These are phyloP conservation scores for Eremophila alpestris DNA, from an alignment of 2,797 vertebrate species.

Conservation along the genomic window DNA sequence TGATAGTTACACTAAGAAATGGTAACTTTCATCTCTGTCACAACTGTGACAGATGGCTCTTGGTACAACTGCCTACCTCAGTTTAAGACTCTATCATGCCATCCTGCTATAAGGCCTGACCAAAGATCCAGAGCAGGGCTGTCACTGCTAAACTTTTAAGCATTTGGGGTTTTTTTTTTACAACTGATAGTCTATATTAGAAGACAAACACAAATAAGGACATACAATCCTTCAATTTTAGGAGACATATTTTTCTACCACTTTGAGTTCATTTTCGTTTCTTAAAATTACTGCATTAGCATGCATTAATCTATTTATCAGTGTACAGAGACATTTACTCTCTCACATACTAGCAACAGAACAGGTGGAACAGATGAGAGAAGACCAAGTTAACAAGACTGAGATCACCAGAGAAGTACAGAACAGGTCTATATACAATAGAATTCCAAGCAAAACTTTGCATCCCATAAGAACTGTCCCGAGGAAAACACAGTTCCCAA, in stretches of 20 bases:
- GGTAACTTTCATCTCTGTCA: neutral
- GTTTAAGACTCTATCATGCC: neutral
- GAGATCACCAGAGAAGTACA: neutral
- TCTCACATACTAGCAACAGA: neutral
- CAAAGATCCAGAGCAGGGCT: neutral
- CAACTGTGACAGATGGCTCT: neutral
- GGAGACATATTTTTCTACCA: neutral
- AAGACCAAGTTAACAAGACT: neutral
- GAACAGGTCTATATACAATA: neutral
- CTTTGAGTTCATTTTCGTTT: neutral
- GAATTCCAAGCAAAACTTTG: neutral
- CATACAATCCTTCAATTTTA: neutral
- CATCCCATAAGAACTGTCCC: neutral
- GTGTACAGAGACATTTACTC: neutral
- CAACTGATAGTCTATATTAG: neutral
- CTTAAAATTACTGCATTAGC: neutral
- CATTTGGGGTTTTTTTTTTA: neutral
- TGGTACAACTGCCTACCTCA: neutral
- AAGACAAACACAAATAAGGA: neutral
- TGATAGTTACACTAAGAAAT: neutral
- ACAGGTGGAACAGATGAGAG: neutral
- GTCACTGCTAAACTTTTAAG: neutral
- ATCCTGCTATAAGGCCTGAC: neutral
- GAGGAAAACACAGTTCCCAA: neutral
- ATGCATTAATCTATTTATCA: neutral